phyloP scores from a whole-genome alignment of 2,113 vertebrate genomes.

The Shinisaurus crocodilurus region DNA sequence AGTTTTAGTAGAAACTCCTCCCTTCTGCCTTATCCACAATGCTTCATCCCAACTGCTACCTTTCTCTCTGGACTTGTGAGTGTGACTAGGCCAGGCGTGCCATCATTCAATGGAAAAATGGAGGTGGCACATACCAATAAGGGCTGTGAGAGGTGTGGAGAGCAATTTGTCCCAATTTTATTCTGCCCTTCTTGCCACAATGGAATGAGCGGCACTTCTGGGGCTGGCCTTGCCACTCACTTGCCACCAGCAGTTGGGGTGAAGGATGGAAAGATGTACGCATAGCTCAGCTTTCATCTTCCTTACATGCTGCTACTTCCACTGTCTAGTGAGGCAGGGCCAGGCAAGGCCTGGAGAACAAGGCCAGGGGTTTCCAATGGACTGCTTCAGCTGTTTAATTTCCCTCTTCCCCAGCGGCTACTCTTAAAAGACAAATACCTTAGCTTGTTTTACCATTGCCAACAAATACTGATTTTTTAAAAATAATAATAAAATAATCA shows the following conservation, averaged over 20 bases:
- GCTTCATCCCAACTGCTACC: background rate
- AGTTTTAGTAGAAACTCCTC: background rate
- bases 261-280: background rate
- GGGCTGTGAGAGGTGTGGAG: no score
- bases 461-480: conserved; percentile 57
- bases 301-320: background rate
- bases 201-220: background rate
- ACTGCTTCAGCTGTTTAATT: background rate
- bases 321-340: background rate
- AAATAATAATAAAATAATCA: conserved; percentile 47
- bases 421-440: background rate
- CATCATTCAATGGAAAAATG: background rate
- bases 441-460: conserved; percentile 64
- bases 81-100: background rate
- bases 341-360: background rate
- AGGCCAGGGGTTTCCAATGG: background rate
- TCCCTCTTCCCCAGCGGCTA: background rate
- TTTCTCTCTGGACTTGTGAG: background rate
- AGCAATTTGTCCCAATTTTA: background rate
- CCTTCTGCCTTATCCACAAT: background rate
- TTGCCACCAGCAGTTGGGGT: background rate
- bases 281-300: background rate
- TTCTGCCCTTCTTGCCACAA: background rate
- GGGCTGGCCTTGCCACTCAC: background rate
- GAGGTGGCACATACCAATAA: background rate